Percentiles rank a stretch among this genome's conserved stretches.
These are phyloP conservation scores for Trissonchulus sp. DNA, from an alignment of 2,888 invertebrate species.

Conservation along the genomic window DNA sequence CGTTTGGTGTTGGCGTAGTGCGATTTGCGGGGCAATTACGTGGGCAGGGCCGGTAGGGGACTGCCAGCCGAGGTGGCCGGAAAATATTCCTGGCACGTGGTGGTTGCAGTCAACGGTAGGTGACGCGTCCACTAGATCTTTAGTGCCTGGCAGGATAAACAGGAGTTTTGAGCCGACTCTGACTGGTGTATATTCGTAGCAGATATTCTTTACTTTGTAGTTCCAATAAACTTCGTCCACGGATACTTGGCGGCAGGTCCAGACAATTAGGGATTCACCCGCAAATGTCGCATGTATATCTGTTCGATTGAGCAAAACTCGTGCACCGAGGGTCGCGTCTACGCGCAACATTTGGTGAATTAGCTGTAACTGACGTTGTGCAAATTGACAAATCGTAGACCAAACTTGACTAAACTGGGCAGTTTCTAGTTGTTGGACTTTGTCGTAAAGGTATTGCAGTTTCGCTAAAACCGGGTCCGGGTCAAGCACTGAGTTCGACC, in stretches of 20 bases:
- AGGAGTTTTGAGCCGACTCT: background rate
- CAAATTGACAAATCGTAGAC: slow-evolving; percentile 10
- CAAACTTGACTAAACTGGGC: background rate
- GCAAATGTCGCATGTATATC: slow-evolving; percentile 24
- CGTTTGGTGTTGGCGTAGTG: no score
- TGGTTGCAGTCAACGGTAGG: background rate
- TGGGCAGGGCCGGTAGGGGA: no score
- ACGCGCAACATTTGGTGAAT: slow-evolving; percentile 16
- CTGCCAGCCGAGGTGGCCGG: no score
- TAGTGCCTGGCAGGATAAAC: background rate
- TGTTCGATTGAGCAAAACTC: background rate
- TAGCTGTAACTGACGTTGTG: background rate
- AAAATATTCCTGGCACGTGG: slow-evolving; percentile 1
- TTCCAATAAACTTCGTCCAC: slow-evolving; percentile 13
- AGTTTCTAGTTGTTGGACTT: background rate
- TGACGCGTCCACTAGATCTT: background rate
- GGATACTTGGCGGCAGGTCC: background rate
- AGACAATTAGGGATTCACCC: slow-evolving; percentile 20
- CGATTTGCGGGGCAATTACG: no score
- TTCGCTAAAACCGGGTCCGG: slow-evolving; percentile 8
- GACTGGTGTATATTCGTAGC: slow-evolving; percentile 21
- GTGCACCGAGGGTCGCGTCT: slow-evolving; percentile 24
- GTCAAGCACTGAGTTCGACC: no score
- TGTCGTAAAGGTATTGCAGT: slow-evolving; percentile 13
- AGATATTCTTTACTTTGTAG: slow-evolving; percentile 14